Conservation (phyloP, 2,113 vertebrate genomes). For the Rhipidura dahli region DNA sequence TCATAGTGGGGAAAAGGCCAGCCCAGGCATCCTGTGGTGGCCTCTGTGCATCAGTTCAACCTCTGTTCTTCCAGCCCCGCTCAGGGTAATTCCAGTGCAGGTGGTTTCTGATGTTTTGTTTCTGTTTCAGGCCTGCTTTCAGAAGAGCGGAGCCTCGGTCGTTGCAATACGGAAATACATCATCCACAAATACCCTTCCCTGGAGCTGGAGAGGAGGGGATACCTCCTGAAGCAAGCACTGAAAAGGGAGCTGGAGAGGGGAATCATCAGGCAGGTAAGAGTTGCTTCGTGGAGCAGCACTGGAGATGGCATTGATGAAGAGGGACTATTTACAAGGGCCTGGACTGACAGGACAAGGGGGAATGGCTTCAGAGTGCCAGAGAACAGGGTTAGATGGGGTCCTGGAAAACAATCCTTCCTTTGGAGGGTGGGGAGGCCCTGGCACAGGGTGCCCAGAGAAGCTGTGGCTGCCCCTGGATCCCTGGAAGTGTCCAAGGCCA, state of each 20-base stretch:
- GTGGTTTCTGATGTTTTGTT: neutral
- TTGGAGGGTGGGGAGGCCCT: neutral
- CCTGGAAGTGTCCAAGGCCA: neutral
- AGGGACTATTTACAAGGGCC: neutral
- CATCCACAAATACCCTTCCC: slow-evolving; percentile 88
- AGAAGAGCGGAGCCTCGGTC: slow-evolving; percentile 86
- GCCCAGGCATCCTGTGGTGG: neutral
- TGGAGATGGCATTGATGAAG: neutral
- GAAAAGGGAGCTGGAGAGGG: slow-evolving; percentile 91
- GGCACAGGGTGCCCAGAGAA: neutral
- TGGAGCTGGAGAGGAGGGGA: slow-evolving; percentile 91
- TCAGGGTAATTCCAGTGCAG: neutral
- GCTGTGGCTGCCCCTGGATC: neutral
- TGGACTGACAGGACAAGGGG: neutral
- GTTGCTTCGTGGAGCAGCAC: neutral
- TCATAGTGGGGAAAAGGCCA: neutral
- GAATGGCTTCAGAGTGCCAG: neutral
- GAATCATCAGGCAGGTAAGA: slow-evolving; percentile 89
- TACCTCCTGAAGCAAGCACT: slow-evolving; percentile 92
- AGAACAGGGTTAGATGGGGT: neutral
- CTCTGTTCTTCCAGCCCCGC: neutral
- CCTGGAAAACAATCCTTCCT: neutral
- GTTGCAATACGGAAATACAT: slow-evolving; percentile 93
- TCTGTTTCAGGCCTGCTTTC: slow-evolving; percentile 83
- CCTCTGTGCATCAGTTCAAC: neutral